phyloP scores from a whole-genome alignment of 2,888 invertebrate genomes.

The Andrena haemorrhoa region DNA sequence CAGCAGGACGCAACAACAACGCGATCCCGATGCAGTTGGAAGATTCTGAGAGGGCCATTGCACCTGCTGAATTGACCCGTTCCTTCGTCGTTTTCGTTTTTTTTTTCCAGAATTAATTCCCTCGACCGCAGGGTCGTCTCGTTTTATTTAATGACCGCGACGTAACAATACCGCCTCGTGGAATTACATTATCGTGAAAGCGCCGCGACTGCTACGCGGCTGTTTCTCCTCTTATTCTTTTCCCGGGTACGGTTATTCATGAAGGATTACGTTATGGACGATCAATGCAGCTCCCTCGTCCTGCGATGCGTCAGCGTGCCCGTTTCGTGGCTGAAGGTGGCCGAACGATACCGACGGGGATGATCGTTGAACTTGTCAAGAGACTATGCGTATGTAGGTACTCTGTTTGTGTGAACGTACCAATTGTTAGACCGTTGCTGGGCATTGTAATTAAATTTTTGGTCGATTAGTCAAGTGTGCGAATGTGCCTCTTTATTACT shows the following conservation, averaged over 20 bases:
- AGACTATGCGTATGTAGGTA: background rate
- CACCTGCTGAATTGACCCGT: slow-evolving; percentile 3
- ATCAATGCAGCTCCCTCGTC: slow-evolving; percentile 26
- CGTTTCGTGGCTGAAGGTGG: slow-evolving; percentile 8
- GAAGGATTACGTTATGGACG: slow-evolving; percentile 34
- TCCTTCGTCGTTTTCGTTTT: background rate
- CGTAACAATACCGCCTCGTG: slow-evolving; percentile 13
- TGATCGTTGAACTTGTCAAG: slow-evolving; percentile 23
- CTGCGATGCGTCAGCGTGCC: slow-evolving; percentile 26
- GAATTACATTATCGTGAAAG: slow-evolving; percentile 24
- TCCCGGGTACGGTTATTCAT: slow-evolving; percentile 31
- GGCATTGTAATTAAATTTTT: background rate
- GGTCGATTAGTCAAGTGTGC: background rate
- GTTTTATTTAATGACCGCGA: slow-evolving; percentile 18
- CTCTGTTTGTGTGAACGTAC: background rate
- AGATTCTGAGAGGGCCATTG: background rate
- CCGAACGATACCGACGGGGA: background rate
- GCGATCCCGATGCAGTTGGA: slow-evolving; percentile 15
- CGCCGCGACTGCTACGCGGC: background rate
- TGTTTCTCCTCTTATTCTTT: slow-evolving; percentile 9
- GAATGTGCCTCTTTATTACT: too few species aligned
- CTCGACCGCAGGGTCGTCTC: slow-evolving; percentile 1
- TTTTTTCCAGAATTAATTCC: slow-evolving; percentile 6
- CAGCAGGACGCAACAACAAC: slow-evolving; percentile 4
- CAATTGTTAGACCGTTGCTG: background rate